Evolutionary conservation across 2,888 invertebrate genomes (phyloP), one percentile per base, ranked within the genome.

Genomic region (Barypeithes pellucidus): DNA sequence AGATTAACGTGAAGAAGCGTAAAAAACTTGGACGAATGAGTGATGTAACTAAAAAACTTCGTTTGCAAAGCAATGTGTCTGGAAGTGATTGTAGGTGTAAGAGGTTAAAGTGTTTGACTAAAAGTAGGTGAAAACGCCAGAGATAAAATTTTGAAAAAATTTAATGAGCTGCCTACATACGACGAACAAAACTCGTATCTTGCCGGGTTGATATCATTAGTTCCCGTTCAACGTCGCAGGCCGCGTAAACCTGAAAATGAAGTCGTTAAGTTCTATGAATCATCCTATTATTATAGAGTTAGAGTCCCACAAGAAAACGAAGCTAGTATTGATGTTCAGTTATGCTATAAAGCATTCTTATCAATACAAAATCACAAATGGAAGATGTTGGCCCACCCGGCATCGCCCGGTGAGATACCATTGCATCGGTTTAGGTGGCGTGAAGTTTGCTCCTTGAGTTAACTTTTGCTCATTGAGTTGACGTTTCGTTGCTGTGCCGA

Each of bases 181-280:
- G 14, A 59, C 18, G 18, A 61, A 14, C 61, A 61, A 22, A 61
- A 41, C 61, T 61, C 41, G 4, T 41, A 61, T 61, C 61, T 61
- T 61, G n/a, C 61, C 1, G 61, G 61, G 12, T 18, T 61, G 22
- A 61, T 61, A 61, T 61, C 61, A 41, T 2, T 61, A 16, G 5
- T 61, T 61, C 41, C 36, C 12, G n/a, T 61, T 61, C 41, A 61
- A 24, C 41, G 43, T 12, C 41, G 20, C 11, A 61, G 41, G n/a
- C 61, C 61, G 1, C 61, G 20, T 16, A 43, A 61, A 61, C 18
- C 41, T 61, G 18, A 61, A 61, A 61, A 16, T 18, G 61, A 61
- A 61, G 36, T 61, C 11, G 39, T 12, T 33, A 39, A 36, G 18
- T 61, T 61, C 11, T 41, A 61, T 12, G 61, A 61, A 18, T 41